Evolutionary conservation across 2,888 invertebrate genomes (phyloP).

Genomic region (Cheilosia vernalis): DNA sequence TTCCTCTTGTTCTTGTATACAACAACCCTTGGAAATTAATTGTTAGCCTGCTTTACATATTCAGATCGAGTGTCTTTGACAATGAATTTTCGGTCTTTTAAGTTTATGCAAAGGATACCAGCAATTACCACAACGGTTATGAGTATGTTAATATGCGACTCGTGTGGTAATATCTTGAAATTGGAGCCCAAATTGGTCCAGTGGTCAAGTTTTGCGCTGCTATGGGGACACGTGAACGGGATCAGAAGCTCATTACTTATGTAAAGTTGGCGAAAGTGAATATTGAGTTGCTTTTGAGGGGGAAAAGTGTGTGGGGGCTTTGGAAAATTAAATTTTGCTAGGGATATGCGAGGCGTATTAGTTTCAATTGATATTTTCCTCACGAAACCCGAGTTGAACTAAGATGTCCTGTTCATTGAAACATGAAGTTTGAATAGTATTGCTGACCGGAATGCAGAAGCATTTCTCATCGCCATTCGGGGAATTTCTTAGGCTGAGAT

Average conservation of each 20-base stretch:
- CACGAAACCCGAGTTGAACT: too few species aligned
- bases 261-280: slow-evolving; percentile 65
- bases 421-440: too few species aligned
- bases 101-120: slow-evolving; percentile 71
- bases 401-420: too few species aligned
- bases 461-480: too few species aligned
- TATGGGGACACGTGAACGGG: slow-evolving; percentile 1
- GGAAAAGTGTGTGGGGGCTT: too few species aligned
- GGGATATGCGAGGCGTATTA: too few species aligned
- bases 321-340: too few species aligned
- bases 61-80: slow-evolving; percentile 69
- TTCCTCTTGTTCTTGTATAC: slow-evolving; percentile 45
- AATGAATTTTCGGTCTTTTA: slow-evolving; percentile 70
- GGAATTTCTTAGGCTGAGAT: too few species aligned
- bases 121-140: slow-evolving; percentile 71
- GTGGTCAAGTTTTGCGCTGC: slow-evolving; percentile 60
- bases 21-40: slow-evolving; percentile 46
- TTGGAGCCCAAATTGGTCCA: slow-evolving; percentile 64
- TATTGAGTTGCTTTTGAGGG: slow-evolving; percentile 34
- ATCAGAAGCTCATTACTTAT: slow-evolving; percentile 57
- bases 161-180: slow-evolving; percentile 73
- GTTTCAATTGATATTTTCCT: too few species aligned
- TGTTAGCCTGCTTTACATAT: slow-evolving; percentile 70
- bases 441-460: too few species aligned
- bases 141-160: slow-evolving; percentile 74